Percentiles rank a stretch among this genome's conserved stretches.
phyloP scores from a whole-genome alignment of 2,888 invertebrate species.

The Stenurella melanura region DNA sequence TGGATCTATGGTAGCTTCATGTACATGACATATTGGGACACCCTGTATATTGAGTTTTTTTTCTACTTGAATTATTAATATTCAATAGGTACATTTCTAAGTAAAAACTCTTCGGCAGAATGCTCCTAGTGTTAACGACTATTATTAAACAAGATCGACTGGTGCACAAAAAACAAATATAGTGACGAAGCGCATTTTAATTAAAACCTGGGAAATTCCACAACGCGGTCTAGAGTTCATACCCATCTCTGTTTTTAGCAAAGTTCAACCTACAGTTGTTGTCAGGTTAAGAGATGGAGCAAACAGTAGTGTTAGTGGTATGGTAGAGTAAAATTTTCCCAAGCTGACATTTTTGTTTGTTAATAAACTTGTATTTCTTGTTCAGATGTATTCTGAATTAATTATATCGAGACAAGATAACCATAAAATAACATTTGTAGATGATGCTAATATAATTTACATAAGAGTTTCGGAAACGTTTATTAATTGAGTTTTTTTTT shows the following conservation, averaged over 20 bases:
- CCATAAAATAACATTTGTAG: background rate
- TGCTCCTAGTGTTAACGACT: no score
- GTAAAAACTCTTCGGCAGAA: no score
- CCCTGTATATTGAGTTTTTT: no score
- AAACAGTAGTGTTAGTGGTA: background rate
- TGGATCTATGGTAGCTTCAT: no score
- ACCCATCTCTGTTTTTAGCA: background rate
- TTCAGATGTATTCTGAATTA: background rate
- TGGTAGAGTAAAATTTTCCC: background rate
- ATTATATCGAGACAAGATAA: background rate
- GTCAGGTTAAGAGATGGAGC: background rate
- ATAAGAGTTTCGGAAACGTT: background rate
- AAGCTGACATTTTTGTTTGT: background rate
- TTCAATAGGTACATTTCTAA: no score
- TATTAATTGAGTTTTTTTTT: no score
- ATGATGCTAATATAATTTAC: background rate
- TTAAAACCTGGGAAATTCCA: background rate
- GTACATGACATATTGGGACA: no score
- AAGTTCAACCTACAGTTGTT: background rate
- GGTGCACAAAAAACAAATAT: background rate
- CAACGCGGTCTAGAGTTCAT: background rate
- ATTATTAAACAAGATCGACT: background rate
- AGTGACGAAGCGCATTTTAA: background rate
- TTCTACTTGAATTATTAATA: no score
- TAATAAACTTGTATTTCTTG: background rate